Conservation (phyloP, 2,113 vertebrate genomes). For the Phaethon lepturus region DNA sequence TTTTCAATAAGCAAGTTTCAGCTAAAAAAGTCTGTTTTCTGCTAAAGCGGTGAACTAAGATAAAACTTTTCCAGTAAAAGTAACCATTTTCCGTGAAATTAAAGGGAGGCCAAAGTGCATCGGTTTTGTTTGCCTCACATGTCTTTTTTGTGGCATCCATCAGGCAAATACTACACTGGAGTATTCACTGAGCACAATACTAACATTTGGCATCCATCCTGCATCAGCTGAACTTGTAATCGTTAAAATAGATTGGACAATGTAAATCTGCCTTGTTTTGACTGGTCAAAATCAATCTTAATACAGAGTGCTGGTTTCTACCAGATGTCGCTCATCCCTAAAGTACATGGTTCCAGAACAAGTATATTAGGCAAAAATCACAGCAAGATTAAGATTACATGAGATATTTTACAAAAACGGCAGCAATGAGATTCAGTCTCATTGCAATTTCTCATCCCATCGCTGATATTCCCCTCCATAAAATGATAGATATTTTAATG, state of each 20-base stretch:
- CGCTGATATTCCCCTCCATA: background rate
- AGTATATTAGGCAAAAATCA: background rate
- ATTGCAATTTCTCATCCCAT: background rate
- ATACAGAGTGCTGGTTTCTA: background rate
- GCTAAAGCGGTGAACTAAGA: slow-evolving; percentile 8
- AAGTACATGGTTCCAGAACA: background rate
- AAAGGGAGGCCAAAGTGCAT: slow-evolving; percentile 12
- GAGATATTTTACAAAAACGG: background rate
- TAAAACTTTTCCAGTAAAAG: slow-evolving; percentile 32
- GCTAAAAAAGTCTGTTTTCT: background rate
- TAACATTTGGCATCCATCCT: slow-evolving; percentile 31
- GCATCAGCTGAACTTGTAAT: slow-evolving; percentile 23
- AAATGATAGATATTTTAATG: background rate
- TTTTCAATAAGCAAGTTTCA: slow-evolving; percentile 15
- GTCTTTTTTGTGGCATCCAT: background rate
- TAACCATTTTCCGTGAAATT: background rate
- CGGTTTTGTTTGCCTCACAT: background rate
- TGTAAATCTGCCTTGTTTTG: slow-evolving; percentile 21
- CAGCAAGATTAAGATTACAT: background rate
- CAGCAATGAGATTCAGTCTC: background rate
- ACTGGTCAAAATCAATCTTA: slow-evolving; percentile 5
- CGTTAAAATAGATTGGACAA: background rate
- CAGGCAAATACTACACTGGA: background rate
- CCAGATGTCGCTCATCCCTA: slow-evolving; percentile 4
- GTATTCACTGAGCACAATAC: background rate